Percentiles rank a stretch among this genome's conserved stretches.
phyloP scores from a whole-genome alignment of 2,888 invertebrate genomes.

The Teinopalpus imperialis region DNA sequence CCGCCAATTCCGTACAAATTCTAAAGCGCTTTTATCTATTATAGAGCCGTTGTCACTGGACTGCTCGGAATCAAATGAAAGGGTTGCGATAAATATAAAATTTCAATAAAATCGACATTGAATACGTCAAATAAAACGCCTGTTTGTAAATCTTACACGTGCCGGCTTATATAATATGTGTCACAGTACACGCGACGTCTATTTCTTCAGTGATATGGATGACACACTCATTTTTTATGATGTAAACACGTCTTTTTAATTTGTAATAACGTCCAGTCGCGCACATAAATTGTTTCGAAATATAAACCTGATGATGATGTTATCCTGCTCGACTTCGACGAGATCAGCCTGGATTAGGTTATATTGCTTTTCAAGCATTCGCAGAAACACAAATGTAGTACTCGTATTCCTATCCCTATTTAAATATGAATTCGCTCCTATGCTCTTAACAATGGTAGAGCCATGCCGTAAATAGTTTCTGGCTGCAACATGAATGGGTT shows the following conservation, averaged over 20 bases:
- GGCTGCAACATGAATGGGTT: too few relatives aligned
- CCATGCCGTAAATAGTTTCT: too few relatives aligned
- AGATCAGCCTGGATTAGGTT: too few relatives aligned
- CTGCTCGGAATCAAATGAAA: conserved; percentile 2
- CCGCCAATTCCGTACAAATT: conserved; percentile 47
- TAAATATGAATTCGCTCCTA: too few relatives aligned
- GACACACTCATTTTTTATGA: background rate
- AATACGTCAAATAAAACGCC: conserved; percentile 26
- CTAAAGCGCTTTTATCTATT: conserved; percentile 36
- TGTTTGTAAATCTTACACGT: conserved; percentile 24
- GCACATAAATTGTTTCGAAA: background rate
- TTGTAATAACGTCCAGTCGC: background rate
- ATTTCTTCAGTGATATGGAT: conserved; percentile 4
- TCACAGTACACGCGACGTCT: conserved; percentile 19
- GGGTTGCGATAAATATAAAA: conserved; percentile 23
- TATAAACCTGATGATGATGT: too few relatives aligned
- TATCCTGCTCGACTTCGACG: too few relatives aligned
- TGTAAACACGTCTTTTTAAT: conserved; percentile 3
- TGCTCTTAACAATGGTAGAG: too few relatives aligned
- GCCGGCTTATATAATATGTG: conserved; percentile 27
- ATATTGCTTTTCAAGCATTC: too few relatives aligned
- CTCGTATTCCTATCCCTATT: too few relatives aligned
- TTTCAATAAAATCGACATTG: conserved; percentile 28
- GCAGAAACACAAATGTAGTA: too few relatives aligned
- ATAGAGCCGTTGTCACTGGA: conserved; percentile 5